Base-by-base conservation (phyloP, 2,888 invertebrate species). In the Athalia rosae region DNA sequence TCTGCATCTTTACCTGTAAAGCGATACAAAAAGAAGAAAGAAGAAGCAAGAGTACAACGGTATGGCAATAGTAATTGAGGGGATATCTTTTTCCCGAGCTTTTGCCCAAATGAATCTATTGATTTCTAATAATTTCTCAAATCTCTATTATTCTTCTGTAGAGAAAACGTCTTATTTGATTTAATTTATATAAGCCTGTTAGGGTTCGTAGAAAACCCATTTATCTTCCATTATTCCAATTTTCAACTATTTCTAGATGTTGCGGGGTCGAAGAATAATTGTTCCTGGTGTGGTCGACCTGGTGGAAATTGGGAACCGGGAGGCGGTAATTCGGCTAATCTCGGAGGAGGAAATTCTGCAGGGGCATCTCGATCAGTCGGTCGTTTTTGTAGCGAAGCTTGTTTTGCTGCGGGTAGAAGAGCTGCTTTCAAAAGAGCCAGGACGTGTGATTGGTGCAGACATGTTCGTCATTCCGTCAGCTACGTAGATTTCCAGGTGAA, bases 391-490 rank as follows among this genome's bases (percentile, higher is more conserved):
- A 97, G 97, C 0, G 97, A 98, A 90, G 92, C 96, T 58, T 98
- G 97, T 89, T 97, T 97, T 90, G 95, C 96, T 9, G 97, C 97
- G 87, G 97, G 97, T 59, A 92, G 97, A 62, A 92, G 97, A 41
- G 97, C 97, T 1, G 96, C 95, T 83, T 97, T 97, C 90, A 97
- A 97, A 90, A 94, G 95, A 82, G 96, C 96, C 81, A 96, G 96
- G 91, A 96, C 97, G 4, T 98, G 98, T 88, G 97, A 98, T 89
- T 98, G 97, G 97, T 98, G 97, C 90, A 93, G 96, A 79, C 97
- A 97, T 86, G 95, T 97, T 4, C 91, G 97, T 47, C 97, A 97
- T 86, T 97, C 97, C 0, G 96, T 97, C 71, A 97, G 96, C 82
- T 97, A 97, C 88, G 97, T 97, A 15, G 97, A 97, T 90, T 96